A percentile compares a stretch with the other conserved stretches of the same genome.
These are phyloP conservation scores for Galaxea fascicularis DNA, from an alignment of 92 coral and sea anemone genomes.

Conservation along the genomic window DNA sequence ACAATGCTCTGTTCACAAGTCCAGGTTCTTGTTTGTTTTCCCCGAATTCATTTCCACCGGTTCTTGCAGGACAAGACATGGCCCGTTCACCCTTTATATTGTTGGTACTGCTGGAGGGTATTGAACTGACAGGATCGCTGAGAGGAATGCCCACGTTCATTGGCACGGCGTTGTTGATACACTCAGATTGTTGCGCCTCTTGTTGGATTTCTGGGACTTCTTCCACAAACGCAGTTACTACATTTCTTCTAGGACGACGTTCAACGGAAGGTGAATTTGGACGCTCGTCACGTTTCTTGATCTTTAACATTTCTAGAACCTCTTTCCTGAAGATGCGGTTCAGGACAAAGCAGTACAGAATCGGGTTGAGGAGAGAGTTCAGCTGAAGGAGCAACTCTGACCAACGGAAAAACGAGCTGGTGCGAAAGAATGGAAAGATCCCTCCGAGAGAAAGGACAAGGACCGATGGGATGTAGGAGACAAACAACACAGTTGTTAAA, in stretches of 20 bases:
- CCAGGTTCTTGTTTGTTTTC: background rate
- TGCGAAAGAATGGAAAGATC: conserved; percentile 9
- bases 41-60: background rate
- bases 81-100: background rate
- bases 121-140: background rate
- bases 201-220: background rate
- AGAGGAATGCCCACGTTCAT: background rate
- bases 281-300: no score
- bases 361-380: conserved; percentile 33
- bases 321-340: conserved; percentile 18
- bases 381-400: conserved; percentile 24
- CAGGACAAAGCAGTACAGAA: conserved; percentile 21
- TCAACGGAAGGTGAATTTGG: background rate
- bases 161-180: background rate
- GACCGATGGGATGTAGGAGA: conserved; percentile 30
- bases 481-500: background rate
- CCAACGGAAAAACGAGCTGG: conserved; percentile 42
- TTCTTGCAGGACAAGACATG: background rate
- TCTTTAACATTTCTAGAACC: background rate
- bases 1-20: background rate
- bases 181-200: background rate
- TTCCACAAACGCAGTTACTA: background rate
- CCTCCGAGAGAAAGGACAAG: background rate
- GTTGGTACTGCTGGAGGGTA: background rate
- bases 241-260: background rate